Conservation (phyloP, 2,888 invertebrate genomes). For the Lypha dubia region DNA sequence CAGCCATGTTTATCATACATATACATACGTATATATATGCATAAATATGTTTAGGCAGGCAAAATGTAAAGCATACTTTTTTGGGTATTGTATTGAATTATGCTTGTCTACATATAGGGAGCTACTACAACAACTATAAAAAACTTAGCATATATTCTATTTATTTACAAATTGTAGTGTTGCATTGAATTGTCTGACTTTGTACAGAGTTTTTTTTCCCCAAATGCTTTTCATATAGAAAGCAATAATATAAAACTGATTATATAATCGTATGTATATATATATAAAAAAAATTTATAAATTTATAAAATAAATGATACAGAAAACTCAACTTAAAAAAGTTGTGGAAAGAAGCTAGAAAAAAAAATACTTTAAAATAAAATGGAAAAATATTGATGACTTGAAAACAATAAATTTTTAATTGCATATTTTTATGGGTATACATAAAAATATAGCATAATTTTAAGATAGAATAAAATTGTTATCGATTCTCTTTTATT, state of each 20-base stretch:
- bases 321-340: not conserved
- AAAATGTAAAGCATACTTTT: slow-evolving; percentile 46
- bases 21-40: not conserved
- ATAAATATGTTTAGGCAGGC: not conserved
- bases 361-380: not conserved
- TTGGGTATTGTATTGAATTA: slow-evolving; percentile 6
- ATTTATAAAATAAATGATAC: not conserved
- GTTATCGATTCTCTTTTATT: too few species aligned
- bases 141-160: not conserved
- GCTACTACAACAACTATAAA: slow-evolving; percentile 26
- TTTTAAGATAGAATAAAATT: too few species aligned
- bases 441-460: not conserved
- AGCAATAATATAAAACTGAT: slow-evolving; percentile 40
- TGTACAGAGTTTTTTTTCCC: not conserved
- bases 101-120: slow-evolving; percentile 17
- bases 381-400: not conserved
- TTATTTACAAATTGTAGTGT: slow-evolving; percentile 25
- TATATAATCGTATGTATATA: slow-evolving; percentile 7
- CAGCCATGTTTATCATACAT: not conserved
- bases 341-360: not conserved
- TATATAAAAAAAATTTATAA: slow-evolving; percentile 12
- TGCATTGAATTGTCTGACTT: slow-evolving; percentile 3
- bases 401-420: not conserved
- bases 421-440: not conserved
- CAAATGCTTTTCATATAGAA: not conserved